phyloP scores from a whole-genome alignment of 2,888 invertebrate species.

The Pimpla rufipes region DNA sequence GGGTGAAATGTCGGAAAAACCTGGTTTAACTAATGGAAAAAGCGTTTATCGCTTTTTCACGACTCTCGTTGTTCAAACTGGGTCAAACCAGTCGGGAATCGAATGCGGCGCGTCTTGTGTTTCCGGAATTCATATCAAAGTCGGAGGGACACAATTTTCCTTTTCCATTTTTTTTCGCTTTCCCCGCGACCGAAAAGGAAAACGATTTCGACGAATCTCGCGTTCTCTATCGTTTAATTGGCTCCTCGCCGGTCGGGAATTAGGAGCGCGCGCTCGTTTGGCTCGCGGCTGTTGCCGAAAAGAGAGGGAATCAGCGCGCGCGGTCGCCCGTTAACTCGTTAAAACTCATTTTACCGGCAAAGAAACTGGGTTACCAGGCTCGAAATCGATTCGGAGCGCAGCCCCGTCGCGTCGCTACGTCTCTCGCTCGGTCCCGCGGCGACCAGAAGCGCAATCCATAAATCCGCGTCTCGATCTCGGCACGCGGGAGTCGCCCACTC shows the following conservation, averaged over 20 bases:
- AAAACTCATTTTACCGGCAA: conserved; percentile 66
- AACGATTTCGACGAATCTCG: conserved; percentile 18
- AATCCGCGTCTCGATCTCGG: conserved; percentile 37
- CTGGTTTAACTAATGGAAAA: background rate
- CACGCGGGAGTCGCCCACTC: conserved; percentile 36
- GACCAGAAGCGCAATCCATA: conserved; percentile 39
- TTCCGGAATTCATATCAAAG: background rate
- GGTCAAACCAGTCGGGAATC: conserved; percentile 12
- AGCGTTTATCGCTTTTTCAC: conserved; percentile 6
- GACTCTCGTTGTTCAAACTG: conserved; percentile 21
- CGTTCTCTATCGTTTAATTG: conserved; percentile 62
- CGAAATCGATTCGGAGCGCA: conserved; percentile 59
- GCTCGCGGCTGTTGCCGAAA: conserved; percentile 6
- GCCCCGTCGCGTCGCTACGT: conserved; percentile 6
- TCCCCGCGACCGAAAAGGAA: conserved; percentile 30
- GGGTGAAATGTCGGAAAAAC: background rate
- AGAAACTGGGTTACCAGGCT: conserved; percentile 68
- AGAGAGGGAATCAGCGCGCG: background rate
- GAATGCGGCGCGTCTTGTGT: background rate
- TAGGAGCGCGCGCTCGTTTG: conserved; percentile 35
- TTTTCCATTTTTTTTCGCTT: conserved; percentile 6
- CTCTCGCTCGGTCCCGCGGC: conserved; percentile 10
- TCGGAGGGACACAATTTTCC: conserved; percentile 22
- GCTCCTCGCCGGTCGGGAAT: conserved; percentile 55
- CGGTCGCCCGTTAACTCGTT: conserved; percentile 58